Evolutionary conservation across 2,888 invertebrate species (phyloP).

Genomic region (Dugesia japonica): DNA sequence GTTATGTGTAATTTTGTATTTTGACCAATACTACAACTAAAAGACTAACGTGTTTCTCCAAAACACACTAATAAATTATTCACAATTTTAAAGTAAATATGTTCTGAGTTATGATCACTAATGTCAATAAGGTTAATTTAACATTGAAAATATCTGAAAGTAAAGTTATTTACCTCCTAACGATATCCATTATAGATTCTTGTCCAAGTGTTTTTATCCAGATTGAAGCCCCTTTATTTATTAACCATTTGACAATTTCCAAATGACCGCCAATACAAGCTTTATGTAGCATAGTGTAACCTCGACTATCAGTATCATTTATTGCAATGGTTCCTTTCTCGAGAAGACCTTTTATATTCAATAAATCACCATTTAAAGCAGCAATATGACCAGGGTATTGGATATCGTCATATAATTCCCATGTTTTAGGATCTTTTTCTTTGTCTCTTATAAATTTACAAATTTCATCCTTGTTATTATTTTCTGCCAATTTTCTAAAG

Average conservation of each 20-base stretch:
- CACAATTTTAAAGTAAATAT: too few relatives aligned
- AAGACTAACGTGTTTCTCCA: too few relatives aligned
- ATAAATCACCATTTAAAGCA: slow-evolving; percentile 17
- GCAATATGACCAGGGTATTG: slow-evolving; percentile 22
- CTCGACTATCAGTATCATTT: not conserved
- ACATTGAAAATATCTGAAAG: too few relatives aligned
- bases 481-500: slow-evolving; percentile 13
- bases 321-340: not conserved
- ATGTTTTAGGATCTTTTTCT: not conserved
- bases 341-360: not conserved
- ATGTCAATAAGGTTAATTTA: too few relatives aligned
- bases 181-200: not conserved
- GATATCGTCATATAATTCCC: not conserved
- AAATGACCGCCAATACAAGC: not conserved
- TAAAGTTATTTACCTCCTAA: not conserved
- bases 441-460: not conserved
- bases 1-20: too few relatives aligned
- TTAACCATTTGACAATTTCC: slow-evolving; percentile 20
- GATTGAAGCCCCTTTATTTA: slow-evolving; percentile 5
- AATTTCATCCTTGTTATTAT: slow-evolving; percentile 17
- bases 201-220: not conserved
- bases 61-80: too few relatives aligned
- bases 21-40: too few relatives aligned
- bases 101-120: too few relatives aligned
- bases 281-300: slow-evolving; percentile 22